These are phyloP conservation scores for Loris lydekkerianus DNA, from an alignment of 2,797 vertebrate species.

Conservation along the genomic window DNA sequence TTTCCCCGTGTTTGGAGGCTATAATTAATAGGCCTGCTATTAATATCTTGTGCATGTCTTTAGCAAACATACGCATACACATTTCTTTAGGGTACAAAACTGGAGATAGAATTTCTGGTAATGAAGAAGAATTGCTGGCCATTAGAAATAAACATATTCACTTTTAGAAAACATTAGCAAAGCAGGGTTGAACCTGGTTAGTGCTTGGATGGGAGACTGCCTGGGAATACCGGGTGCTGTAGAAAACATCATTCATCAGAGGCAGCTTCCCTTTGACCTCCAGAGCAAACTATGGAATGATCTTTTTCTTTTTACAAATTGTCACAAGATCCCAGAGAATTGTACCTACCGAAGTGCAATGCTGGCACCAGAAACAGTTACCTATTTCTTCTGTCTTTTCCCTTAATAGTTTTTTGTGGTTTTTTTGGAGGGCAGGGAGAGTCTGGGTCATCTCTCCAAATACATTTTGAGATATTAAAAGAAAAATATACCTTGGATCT, in stretches of 20 bases:
- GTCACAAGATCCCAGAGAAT: not conserved
- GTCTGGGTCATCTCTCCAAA: conserved; percentile 12
- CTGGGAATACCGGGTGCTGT: too few relatives aligned
- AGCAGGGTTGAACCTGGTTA: too few relatives aligned
- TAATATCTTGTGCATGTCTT: not conserved
- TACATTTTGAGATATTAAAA: conserved; percentile 58
- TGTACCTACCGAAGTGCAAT: not conserved
- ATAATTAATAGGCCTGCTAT: not conserved
- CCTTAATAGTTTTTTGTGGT: not conserved
- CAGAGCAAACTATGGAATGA: not conserved
- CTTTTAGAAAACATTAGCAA: not conserved
- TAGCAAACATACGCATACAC: not conserved
- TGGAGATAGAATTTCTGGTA: not conserved
- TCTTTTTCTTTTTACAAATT: not conserved
- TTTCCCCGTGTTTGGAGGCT: not conserved
- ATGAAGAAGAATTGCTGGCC: not conserved
- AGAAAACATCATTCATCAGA: not conserved
- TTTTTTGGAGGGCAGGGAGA: not conserved
- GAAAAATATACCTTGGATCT: conserved; percentile 34
- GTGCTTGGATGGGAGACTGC: too few relatives aligned
- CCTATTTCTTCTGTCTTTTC: not conserved
- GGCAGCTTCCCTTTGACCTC: not conserved
- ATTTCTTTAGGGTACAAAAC: not conserved
- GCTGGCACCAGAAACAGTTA: not conserved
- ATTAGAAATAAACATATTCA: not conserved